Conservation (phyloP, 1,140 invertebrate genomes). For the Myzus persicae region DNA sequence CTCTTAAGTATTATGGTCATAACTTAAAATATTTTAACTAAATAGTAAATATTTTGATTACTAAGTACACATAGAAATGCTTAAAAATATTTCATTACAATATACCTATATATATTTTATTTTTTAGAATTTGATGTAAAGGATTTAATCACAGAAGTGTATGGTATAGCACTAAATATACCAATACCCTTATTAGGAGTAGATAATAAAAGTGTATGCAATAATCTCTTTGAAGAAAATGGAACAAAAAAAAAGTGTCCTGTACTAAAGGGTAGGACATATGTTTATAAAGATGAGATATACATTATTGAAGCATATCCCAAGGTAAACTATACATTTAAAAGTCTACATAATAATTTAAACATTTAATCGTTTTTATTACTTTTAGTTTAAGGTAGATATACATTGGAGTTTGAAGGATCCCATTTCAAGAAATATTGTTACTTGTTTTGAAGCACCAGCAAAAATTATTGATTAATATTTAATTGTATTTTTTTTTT, state of each 20-base stretch:
- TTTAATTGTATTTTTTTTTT: neutral
- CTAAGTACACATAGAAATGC: neutral
- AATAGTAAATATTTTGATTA: neutral
- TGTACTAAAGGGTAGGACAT: constrained; percentile 71
- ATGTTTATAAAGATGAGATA: constrained; percentile 76
- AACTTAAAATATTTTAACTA: neutral
- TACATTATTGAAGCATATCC: constrained; percentile 74
- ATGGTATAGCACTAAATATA: constrained; percentile 70
- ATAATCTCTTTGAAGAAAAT: constrained; percentile 69
- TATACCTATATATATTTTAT: neutral
- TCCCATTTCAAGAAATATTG: constrained; percentile 35
- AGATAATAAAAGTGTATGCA: constrained; percentile 74
- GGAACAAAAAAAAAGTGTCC: constrained; percentile 72
- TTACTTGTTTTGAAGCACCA: constrained; percentile 58
- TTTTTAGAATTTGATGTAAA: constrained; percentile 66
- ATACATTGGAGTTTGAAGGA: constrained; percentile 57
- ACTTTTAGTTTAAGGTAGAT: constrained; percentile 51
- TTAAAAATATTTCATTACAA: neutral
- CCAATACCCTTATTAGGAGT: constrained; percentile 78
- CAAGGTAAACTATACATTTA: constrained; percentile 65
- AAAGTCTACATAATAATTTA: neutral
- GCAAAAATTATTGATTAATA: constrained; percentile 56
- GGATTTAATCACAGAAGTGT: constrained; percentile 68
- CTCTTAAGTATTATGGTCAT: neutral
- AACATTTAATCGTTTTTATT: neutral